phyloP scores from a whole-genome alignment of 2,797 vertebrate genomes.

The Chromis chromis region DNA sequence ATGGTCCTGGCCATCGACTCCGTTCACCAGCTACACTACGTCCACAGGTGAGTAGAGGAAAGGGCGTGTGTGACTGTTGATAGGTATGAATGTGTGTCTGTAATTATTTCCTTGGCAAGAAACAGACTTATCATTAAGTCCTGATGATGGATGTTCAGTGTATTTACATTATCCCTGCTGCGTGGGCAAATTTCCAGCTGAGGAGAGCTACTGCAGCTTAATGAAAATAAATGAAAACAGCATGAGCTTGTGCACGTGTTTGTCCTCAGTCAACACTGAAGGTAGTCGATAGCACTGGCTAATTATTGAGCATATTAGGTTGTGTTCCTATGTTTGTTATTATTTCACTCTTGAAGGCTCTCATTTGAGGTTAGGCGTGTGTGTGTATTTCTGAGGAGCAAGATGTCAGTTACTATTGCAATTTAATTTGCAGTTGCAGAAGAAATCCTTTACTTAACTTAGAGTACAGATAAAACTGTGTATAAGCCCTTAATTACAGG shows the following conservation, averaged over 20 bases:
- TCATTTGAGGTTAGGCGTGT: constrained; percentile 7
- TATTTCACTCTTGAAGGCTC: constrained; percentile 30
- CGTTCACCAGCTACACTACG: constrained; percentile 98
- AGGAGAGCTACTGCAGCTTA: constrained; percentile 28
- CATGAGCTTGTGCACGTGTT: constrained; percentile 18
- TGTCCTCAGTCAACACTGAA: constrained; percentile 34
- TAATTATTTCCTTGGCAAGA: constrained; percentile 12
- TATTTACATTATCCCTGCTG: constrained; percentile 52
- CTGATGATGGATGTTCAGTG: constrained; percentile 39
- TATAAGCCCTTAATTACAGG: not conserved
- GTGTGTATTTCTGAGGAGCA: not conserved
- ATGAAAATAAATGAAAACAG: constrained; percentile 36
- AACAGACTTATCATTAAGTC: constrained; percentile 14
- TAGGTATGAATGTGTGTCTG: not conserved
- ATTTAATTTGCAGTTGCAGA: not conserved
- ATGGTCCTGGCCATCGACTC: constrained; percentile 99
- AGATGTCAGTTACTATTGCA: not conserved
- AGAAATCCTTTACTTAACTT: not conserved
- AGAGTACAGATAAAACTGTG: not conserved
- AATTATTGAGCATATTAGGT: constrained; percentile 34
- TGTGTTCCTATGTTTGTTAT: constrained; percentile 24
- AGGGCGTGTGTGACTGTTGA: not conserved
- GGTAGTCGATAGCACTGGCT: constrained; percentile 24
- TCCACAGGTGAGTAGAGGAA: constrained; percentile 90
- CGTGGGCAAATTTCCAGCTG: constrained; percentile 38